Evolutionary conservation across 2,888 invertebrate species (phyloP).

Genomic region (Barypeithes pellucidus): DNA sequence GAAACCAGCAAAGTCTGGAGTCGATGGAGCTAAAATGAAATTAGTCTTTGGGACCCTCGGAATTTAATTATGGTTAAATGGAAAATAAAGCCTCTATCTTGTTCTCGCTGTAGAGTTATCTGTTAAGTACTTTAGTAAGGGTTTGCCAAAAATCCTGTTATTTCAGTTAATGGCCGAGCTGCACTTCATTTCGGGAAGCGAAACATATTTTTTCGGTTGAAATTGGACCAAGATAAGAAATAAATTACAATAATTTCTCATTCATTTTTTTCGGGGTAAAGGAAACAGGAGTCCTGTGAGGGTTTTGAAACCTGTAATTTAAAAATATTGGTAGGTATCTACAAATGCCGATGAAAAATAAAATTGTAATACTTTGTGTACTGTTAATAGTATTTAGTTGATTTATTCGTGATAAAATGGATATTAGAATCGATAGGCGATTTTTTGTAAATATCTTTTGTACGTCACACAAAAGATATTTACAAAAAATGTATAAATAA

Average conservation of each 20-base stretch:
- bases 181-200: conserved; percentile 9
- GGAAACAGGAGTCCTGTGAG: too few relatives aligned
- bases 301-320: too few relatives aligned
- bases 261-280: neutral
- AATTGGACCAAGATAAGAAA: conserved; percentile 18
- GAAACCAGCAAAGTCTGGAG: conserved; percentile 25
- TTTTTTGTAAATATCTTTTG: too few relatives aligned
- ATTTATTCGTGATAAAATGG: too few relatives aligned
- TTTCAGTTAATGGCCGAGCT: conserved; percentile 14
- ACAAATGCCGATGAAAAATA: too few relatives aligned
- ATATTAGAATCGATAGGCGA: too few relatives aligned
- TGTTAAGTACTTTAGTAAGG: conserved; percentile 4
- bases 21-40: conserved; percentile 34
- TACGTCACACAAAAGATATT: too few relatives aligned
- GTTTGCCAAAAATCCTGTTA: conserved; percentile 10
- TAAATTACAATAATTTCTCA: conserved; percentile 1
- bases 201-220: conserved; percentile 5
- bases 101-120: conserved; percentile 29
- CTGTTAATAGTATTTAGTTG: too few relatives aligned
- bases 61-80: conserved; percentile 42
- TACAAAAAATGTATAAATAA: too few relatives aligned
- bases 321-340: too few relatives aligned
- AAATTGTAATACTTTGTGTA: too few relatives aligned
- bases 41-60: conserved; percentile 43
- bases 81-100: conserved; percentile 30